phyloP scores from a whole-genome alignment of 2,888 invertebrate genomes.

The Microchrysa polita region DNA sequence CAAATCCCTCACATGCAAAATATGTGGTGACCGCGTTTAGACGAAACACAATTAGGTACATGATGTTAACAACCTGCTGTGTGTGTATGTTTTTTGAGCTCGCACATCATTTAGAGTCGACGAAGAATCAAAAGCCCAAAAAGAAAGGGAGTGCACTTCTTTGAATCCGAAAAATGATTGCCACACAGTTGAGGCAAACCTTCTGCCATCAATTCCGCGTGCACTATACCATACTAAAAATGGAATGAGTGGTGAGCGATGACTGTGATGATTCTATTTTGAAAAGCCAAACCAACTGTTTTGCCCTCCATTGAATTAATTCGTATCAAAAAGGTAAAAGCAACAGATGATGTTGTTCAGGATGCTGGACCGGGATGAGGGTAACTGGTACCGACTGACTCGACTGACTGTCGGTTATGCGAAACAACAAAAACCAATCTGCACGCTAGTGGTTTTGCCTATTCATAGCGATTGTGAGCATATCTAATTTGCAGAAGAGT shows the following conservation, averaged over 20 bases:
- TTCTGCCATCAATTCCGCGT: too few species aligned
- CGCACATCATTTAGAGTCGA: background rate
- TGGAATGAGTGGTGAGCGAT: too few species aligned
- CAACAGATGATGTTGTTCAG: slow-evolving; percentile 42
- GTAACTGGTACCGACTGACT: too few species aligned
- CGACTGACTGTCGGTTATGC: background rate
- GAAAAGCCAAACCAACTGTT: slow-evolving; percentile 40
- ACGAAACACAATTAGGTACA: too few species aligned
- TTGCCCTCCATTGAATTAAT: slow-evolving; percentile 32
- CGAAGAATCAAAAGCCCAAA: slow-evolving; percentile 5
- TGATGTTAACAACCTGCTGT: slow-evolving; percentile 16
- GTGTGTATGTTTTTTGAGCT: slow-evolving; percentile 10
- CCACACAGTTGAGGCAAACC: background rate
- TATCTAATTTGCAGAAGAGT: slow-evolving; percentile 42
- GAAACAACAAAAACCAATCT: slow-evolving; percentile 36
- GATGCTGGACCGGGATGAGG: background rate
- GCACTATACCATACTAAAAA: too few species aligned
- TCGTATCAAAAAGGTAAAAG: slow-evolving; percentile 47
- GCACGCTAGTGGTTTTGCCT: slow-evolving; percentile 32
- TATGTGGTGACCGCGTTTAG: too few species aligned
- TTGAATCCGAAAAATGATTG: slow-evolving; percentile 36
- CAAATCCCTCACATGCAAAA: too few species aligned
- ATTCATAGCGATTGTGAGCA: slow-evolving; percentile 34
- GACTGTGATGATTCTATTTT: background rate
- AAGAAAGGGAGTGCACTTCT: slow-evolving; percentile 22